Conservation (phyloP, 2,888 invertebrate species). For the Molorchus minor region DNA sequence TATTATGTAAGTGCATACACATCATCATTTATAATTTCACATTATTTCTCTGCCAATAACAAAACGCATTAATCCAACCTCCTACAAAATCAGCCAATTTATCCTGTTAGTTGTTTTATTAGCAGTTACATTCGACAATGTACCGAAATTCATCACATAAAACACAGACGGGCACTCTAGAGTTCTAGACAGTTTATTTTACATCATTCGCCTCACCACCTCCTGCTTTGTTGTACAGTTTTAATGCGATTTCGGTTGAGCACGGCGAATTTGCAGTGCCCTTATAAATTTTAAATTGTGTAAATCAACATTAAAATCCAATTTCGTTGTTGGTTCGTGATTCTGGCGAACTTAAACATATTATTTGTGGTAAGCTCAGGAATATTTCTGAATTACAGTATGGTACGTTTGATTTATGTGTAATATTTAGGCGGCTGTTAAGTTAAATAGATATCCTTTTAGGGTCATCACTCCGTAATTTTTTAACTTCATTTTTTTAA, state of each 20-base stretch:
- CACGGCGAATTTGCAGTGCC: not conserved
- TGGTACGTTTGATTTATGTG: too few species aligned
- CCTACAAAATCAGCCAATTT: constrained; percentile 13
- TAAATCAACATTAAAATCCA: constrained; percentile 16
- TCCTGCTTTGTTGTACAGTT: not conserved
- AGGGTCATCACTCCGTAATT: too few species aligned
- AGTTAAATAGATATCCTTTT: too few species aligned
- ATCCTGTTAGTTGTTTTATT: constrained; percentile 12
- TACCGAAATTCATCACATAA: constrained; percentile 16
- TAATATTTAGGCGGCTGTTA: too few species aligned
- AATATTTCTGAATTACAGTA: too few species aligned
- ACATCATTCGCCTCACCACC: constrained; percentile 2
- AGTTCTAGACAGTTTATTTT: constrained; percentile 9
- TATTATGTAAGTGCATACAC: too few species aligned
- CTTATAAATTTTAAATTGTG: constrained; percentile 13
- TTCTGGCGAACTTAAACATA: not conserved
- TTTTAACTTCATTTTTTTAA: too few species aligned
- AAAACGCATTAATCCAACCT: constrained; percentile 1
- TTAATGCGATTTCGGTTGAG: constrained; percentile 1
- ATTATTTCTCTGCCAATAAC: too few species aligned
- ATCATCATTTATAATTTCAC: too few species aligned
- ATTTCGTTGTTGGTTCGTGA: constrained; percentile 5
- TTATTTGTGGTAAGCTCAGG: too few species aligned
- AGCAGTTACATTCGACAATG: constrained; percentile 19
- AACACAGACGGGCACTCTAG: constrained; percentile 2